Base-by-base conservation (phyloP, 2,888 invertebrate species). In the Trypoxylon attenuatum region DNA sequence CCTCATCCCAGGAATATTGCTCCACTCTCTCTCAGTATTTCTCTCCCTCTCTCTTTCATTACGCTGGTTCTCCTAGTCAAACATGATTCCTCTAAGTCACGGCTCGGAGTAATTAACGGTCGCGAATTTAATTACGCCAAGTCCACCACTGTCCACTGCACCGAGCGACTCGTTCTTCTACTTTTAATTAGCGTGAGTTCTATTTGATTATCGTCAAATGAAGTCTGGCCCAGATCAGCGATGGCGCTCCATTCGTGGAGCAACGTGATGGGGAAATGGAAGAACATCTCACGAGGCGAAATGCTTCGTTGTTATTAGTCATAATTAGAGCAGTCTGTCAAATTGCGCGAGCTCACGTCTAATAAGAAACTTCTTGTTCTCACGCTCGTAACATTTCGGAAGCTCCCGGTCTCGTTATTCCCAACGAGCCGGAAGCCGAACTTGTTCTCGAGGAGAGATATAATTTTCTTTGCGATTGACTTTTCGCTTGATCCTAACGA, bases 121-220 rank as follows among this genome's bases (percentile, higher is more conserved):
- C 57, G 66, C 57, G 66, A 63, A 75, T 75, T 75, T 75, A 74
- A 75, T 75, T 69, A 75, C 69, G 60, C 55, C 59, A 19, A 22
- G 38, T 42, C 47, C 46, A 51, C 57, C 49, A 43, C 38, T 29
- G 45, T 50, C 50, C 45, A 45, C 52, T 45, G 46, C 39, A 60
- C 33, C 49, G 53, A 59, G 65, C n/a, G n/a, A n/a, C n/a, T n/a
- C n/a, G n/a, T n/a, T 66, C 66, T 72, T 62, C 59, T 52, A 56
- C 69, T 73, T 72, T 72, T 72, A 73, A 72, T 72, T 72, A 72
- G 52, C 61, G 41, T 25, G 25, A 27, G 33, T 51, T 33, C 42
- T 56, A 67, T 59, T 65, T 67, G 51, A 67, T 67, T 67, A 67
- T 65, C 27, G 59, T 49, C 47, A 6, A n/a, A 23, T 2, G 5